Base-by-base conservation (phyloP, 2,113 vertebrate species). In the Coregonus clupeaformis region DNA sequence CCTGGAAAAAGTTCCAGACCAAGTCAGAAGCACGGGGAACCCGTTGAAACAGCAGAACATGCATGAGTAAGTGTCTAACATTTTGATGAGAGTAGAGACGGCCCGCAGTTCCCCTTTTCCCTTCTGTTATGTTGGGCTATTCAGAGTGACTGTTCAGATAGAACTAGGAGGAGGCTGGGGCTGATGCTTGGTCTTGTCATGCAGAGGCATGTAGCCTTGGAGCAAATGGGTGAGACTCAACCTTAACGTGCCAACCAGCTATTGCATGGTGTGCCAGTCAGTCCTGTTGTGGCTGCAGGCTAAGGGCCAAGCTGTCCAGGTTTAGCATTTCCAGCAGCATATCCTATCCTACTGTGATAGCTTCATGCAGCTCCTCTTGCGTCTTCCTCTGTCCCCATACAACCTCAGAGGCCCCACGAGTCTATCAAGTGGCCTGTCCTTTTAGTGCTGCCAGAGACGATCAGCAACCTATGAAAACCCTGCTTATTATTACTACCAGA, bases 1-100 rank as follows among this genome's bases (percentile, higher is more conserved):
- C 77, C 75, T 68, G 73, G 84, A 86, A 80, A 82, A 83, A 79
- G 75, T 52, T 52, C 47, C 22, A 69, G 80, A 70, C 72, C 73
- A 73, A 47, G 72, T 88, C 75, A 73, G 74, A 74, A 85, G 24
- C 59, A 6, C 16, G 52, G 24, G 29, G 29, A 66, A 66, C 14
- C 49, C 12, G 5, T 18, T 18, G 13, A 18, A 18, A 18, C 49
- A 18, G 49, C 0, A 14, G 49, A 52, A 52, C 49, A 18, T 52
- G 49, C 13, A 52, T 4, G 13, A 79, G 77, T 79, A 79, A 52
- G 13, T 18, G 49, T 14, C 14, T 16, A 14, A 18, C 49, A 52
- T 52, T 52, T 18, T 52, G 14, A 52, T 14, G 1, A 16, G 49
- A 16, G 49, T n/a, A n/a, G n/a, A n/a, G n/a, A n/a, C n/a, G n/a